Conservation (phyloP, 2,888 invertebrate species). For the Agrochola lota region DNA sequence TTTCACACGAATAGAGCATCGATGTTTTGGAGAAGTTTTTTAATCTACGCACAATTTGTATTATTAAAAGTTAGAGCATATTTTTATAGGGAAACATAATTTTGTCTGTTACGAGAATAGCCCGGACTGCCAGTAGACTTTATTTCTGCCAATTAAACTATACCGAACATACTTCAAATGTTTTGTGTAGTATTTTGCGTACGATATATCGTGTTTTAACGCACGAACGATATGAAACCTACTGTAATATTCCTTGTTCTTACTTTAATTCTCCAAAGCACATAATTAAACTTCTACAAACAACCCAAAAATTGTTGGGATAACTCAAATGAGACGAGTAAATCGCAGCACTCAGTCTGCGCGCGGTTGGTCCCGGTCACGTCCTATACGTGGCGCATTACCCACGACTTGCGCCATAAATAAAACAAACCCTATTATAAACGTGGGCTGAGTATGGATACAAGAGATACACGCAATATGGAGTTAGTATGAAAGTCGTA, state of each 20-base stretch:
- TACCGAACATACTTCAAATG: background rate
- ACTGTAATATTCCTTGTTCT: constrained; percentile 22
- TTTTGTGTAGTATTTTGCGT: too few relatives aligned
- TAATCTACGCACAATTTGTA: constrained; percentile 14
- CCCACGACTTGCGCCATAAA: constrained; percentile 60
- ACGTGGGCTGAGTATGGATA: constrained; percentile 45
- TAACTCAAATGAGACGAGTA: constrained; percentile 52
- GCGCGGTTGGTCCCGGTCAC: constrained; percentile 46
- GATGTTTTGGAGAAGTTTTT: constrained; percentile 41
- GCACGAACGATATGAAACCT: constrained; percentile 1
- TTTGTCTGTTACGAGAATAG: background rate
- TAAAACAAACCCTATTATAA: constrained; percentile 65
- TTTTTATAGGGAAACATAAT: constrained; percentile 4
- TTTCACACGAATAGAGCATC: constrained; percentile 16
- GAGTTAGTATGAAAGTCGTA: constrained; percentile 22
- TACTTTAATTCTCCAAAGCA: constrained; percentile 1
- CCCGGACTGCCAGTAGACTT: background rate
- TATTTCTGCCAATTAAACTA: background rate
- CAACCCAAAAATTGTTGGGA: constrained; percentile 47
- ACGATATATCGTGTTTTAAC: background rate
- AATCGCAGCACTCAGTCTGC: constrained; percentile 42
- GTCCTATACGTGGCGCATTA: constrained; percentile 49
- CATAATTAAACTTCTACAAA: constrained; percentile 42
- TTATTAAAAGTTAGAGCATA: constrained; percentile 13
- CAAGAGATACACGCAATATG: constrained; percentile 49